phyloP scores from a whole-genome alignment of 2,113 vertebrate genomes.

The Noturus placidus region DNA sequence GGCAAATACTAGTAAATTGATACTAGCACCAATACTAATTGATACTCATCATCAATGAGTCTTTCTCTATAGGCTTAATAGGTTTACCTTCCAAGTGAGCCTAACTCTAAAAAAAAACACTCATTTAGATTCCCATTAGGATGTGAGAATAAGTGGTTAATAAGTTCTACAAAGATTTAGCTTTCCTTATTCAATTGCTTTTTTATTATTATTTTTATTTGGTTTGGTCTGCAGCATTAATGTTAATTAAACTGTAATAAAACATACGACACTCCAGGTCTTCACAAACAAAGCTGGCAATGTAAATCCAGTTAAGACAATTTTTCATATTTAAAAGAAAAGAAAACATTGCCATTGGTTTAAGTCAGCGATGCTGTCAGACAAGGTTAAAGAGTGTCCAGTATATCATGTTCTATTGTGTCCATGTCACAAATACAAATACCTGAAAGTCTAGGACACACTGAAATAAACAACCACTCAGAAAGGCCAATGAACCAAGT shows the following conservation, averaged over 20 bases:
- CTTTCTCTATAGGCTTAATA: not conserved
- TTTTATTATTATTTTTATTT: not conserved
- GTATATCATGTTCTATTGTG: not conserved
- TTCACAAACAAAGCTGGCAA: no score
- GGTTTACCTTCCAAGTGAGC: not conserved
- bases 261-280: not conserved
- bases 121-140: not conserved
- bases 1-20: not conserved
- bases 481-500: conserved; percentile 13
- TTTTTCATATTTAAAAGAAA: not conserved
- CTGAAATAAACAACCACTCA: not conserved
- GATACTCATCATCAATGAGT: not conserved
- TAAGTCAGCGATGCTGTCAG: not conserved
- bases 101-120: not conserved
- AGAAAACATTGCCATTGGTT: not conserved
- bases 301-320: not conserved
- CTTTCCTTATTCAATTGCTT: not conserved
- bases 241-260: not conserved
- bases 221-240: not conserved
- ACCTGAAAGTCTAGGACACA: conserved; percentile 11
- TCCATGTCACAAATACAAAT: conserved; percentile 2
- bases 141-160: not conserved
- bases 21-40: no score
- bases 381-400: not conserved
- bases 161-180: not conserved